Evolutionary conservation across 1,140 invertebrate genomes (phyloP).

Genomic region (Drosophila willistoni): DNA sequence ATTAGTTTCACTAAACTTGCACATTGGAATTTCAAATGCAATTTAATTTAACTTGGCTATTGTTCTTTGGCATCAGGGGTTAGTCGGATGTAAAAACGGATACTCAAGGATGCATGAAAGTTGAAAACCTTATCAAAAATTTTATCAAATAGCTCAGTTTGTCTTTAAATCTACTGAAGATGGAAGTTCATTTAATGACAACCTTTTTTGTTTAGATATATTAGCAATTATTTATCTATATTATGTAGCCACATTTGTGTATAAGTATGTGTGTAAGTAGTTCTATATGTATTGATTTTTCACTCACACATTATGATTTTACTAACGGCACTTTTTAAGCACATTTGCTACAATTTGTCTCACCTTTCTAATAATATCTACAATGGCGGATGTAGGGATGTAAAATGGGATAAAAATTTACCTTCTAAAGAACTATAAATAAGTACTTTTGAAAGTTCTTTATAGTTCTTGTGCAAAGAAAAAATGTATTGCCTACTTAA

Average conservation of each 20-base stretch:
- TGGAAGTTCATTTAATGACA: no score
- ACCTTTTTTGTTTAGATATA: no score
- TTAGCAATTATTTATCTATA: no score
- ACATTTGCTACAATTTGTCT: slow-evolving; percentile 11
- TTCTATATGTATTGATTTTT: background rate
- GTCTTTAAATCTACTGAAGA: no score
- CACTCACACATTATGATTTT: background rate
- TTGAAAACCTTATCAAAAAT: background rate
- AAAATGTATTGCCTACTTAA: no score
- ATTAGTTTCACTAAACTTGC: slow-evolving; percentile 50
- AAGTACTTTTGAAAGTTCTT: no score
- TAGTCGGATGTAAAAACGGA: background rate
- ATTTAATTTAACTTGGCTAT: slow-evolving; percentile 39
- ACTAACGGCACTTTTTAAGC: background rate
- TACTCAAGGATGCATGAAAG: background rate
- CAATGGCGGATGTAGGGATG: no score
- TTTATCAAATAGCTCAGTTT: background rate
- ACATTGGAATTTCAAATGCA: slow-evolving; percentile 70
- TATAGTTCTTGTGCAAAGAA: no score
- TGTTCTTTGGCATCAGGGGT: background rate
- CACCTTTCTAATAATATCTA: background rate
- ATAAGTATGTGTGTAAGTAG: background rate
- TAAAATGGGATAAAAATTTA: no score
- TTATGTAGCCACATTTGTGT: no score
- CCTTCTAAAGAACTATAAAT: no score